Evolutionary conservation across 2,797 vertebrate species (phyloP).

Genomic region (Thunnus albacares): DNA sequence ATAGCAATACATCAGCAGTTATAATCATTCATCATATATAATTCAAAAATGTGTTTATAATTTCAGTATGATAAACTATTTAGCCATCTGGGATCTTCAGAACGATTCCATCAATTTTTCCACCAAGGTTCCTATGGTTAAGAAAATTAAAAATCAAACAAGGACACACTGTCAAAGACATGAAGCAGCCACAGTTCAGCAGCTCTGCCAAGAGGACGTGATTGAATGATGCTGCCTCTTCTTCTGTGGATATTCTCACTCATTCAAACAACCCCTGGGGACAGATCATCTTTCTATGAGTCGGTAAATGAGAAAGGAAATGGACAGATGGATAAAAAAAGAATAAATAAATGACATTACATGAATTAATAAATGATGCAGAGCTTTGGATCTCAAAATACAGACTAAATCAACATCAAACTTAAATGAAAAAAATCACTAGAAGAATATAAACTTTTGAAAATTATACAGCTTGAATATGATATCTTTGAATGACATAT

Average conservation of each 20-base stretch:
- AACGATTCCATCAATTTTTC: slow-evolving; percentile 40
- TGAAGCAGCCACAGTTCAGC: slow-evolving; percentile 47
- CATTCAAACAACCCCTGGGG: slow-evolving; percentile 29
- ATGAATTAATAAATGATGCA: slow-evolving; percentile 27
- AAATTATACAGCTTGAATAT: neutral
- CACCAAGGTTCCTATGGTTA: slow-evolving; percentile 37
- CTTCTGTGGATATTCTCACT: slow-evolving; percentile 36
- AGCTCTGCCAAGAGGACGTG: slow-evolving; percentile 35
- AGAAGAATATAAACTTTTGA: neutral
- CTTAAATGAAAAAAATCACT: neutral
- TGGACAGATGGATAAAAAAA: slow-evolving; percentile 19
- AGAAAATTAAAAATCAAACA: slow-evolving; percentile 61
- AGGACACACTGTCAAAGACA: slow-evolving; percentile 46
- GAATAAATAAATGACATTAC: slow-evolving; percentile 17
- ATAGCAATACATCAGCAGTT: slow-evolving; percentile 4
- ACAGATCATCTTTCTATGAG: slow-evolving; percentile 17
- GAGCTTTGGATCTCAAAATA: neutral
- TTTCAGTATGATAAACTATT: slow-evolving; percentile 33
- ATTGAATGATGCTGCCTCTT: slow-evolving; percentile 25
- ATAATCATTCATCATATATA: neutral
- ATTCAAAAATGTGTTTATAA: slow-evolving; percentile 8
- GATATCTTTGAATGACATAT: slow-evolving; percentile 8
- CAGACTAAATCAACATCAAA: neutral
- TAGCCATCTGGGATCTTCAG: slow-evolving; percentile 24
- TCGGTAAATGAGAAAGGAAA: slow-evolving; percentile 35